phyloP scores from a whole-genome alignment of 2,797 vertebrate species.

The Lagodon rhomboides region DNA sequence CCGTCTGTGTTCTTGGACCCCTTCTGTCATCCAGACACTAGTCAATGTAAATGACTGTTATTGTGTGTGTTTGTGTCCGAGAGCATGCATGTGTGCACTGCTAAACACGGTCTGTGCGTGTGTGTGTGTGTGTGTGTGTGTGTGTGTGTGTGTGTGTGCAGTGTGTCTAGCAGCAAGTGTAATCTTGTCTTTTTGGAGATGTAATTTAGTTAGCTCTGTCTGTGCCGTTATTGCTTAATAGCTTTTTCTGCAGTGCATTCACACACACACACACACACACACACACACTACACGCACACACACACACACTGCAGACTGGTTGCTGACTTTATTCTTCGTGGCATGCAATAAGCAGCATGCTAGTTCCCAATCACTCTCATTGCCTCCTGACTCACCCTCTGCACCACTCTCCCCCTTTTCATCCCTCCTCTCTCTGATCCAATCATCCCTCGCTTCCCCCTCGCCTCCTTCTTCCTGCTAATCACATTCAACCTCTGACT shows the following conservation, averaged over 20 bases:
- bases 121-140: slow-evolving; percentile 17
- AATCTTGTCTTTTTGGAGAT: slow-evolving; percentile 59
- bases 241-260: slow-evolving; percentile 35
- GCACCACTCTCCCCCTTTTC: slow-evolving; percentile 34
- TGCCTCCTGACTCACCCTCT: slow-evolving; percentile 66
- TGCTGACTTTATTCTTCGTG: slow-evolving; percentile 70
- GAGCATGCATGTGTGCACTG: not conserved
- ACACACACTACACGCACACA: slow-evolving; percentile 26
- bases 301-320: slow-evolving; percentile 48
- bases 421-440: slow-evolving; percentile 26
- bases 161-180: slow-evolving; percentile 32
- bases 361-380: slow-evolving; percentile 59
- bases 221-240: slow-evolving; percentile 58
- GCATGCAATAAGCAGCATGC: slow-evolving; percentile 76
- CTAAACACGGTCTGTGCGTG: not conserved
- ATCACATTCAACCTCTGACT: slow-evolving; percentile 69
- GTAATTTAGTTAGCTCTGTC: slow-evolving; percentile 54
- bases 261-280: slow-evolving; percentile 18
- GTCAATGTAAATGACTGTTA: slow-evolving; percentile 53
- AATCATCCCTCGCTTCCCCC: slow-evolving; percentile 33
- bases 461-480: slow-evolving; percentile 24
- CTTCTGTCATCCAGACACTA: slow-evolving; percentile 72
- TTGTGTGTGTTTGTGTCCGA: slow-evolving; percentile 11
- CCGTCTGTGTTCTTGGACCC: slow-evolving; percentile 73
- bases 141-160: not conserved